Base-by-base conservation (phyloP, 2,888 invertebrate species). In the Rhaphigaster nebulosa region DNA sequence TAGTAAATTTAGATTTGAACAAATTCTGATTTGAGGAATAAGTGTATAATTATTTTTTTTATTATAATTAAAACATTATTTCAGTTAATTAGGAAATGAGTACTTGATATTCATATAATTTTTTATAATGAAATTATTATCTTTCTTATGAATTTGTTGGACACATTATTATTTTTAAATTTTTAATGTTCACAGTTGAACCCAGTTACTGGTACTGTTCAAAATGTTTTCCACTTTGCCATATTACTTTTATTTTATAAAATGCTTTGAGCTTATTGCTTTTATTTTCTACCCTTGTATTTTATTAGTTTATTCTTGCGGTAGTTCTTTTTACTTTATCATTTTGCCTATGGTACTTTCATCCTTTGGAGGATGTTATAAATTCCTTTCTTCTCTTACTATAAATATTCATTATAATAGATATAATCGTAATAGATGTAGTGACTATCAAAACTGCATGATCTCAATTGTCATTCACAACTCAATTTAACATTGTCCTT, bases 131-230 rank as follows among this genome's bases (percentile, higher is more conserved):
- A 18, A 76, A 76, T 34, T 29, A 10, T 76, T 38, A 38, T 34
- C 15, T 65, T 29, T 65, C 38, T 34, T 70, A 29, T 65, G 26
- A 65, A 15, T 70, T 70, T 70, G 1, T 76, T 76, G 34, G 34
- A 38, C 2, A 38, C 29, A 65, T 65, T 65, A 76, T 76, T 76
- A 23, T 76, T 76, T 76, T 76, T 76, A 76, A 76, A 38, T 76
- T 76, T 76, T 76, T 76, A 8, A 76, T 76, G 70, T 76, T 76
- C 70, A 76, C 70, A 76, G 70, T 76, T 76, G 70, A 76, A 20
- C 70, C 70, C 34, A 38, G 70, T 76, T 76, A 76, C 38, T 76
- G 70, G 34, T 76, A 76, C 38, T 76, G 38, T 76, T 76, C 70
- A 76, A 76, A 76, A 76, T 38, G 70, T 76, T 76, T 76, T 76